Evolutionary conservation across 2,113 vertebrate genomes (phyloP), one percentile per base, ranked within the genome.

Genomic region (Murina feae): DNA sequence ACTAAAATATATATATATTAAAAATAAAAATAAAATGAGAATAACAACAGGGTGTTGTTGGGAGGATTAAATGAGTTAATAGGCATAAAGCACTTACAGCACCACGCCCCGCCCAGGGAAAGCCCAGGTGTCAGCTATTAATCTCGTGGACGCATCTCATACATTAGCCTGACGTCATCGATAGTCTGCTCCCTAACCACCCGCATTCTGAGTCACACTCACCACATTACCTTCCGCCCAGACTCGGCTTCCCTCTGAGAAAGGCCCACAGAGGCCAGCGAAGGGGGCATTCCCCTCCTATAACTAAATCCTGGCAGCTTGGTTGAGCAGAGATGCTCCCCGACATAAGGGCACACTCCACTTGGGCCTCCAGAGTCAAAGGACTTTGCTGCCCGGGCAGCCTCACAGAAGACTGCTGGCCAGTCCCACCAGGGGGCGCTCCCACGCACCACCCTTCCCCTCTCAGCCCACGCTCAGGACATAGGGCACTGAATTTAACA

Each of bases 101-200:
- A 16, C 0, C 5, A 53, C 1, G 12, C 28, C 63, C 0, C 1
- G 75, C 39, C 20, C 39, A 2, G 0, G 0, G 65, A 1, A 47
- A 47, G 49, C 28, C 72, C 32, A 5, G 5, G 0, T 20, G 68
- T 51, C 8, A 53, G 18, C 35, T 49, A 14, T 23, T 20, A 30
- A 60, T 2, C 28, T 2, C 30, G 20, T 0, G 4, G 16, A 20
- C 2, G 2, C 20, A 63, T 8, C 63, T 25, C 47, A 35, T 7
- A 74, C 6, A 6, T 58, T 1, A 16, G 75, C 55, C 21, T 30
- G 58, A 75, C 2, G 18, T 30, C 23, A 51, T 4, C 28, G 5
- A 6, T 0, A n/a, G 58, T 68, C 63, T 25, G 16, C 21, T 11
- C 28, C 6, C 49, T 13, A 1, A 49, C 42, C 23, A 14, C 21